Percentiles rank a stretch among this genome's conserved stretches.
Evolutionary conservation across 2,797 vertebrate species (phyloP).

Genomic region (Muscicapa striata): DNA sequence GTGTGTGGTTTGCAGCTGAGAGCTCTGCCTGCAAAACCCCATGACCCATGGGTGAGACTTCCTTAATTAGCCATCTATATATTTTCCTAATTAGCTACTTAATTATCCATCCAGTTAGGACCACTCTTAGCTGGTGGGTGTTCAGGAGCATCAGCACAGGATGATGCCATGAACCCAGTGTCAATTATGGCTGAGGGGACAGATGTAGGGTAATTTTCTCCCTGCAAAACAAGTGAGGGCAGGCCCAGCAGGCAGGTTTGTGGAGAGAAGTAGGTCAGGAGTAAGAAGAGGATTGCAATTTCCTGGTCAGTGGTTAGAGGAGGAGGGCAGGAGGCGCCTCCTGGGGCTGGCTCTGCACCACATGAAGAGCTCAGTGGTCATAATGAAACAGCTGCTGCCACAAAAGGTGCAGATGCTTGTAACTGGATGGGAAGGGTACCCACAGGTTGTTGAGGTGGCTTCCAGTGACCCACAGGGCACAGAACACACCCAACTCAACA

Average conservation of each 20-base stretch:
- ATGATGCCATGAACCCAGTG: accelerated
- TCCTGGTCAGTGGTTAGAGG: constrained; percentile 44
- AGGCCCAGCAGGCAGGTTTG: not conserved
- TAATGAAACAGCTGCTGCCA: constrained; percentile 31
- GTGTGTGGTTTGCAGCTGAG: not conserved
- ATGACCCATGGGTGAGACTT: not conserved
- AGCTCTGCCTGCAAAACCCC: not conserved
- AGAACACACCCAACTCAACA: accelerated
- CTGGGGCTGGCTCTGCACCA: not conserved
- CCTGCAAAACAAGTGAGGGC: not conserved
- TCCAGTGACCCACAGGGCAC: not conserved
- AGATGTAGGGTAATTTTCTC: not conserved
- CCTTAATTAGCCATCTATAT: not conserved
- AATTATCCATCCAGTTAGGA: not conserved
- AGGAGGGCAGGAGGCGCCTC: not conserved
- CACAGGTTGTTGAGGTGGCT: not conserved
- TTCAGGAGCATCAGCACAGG: not conserved
- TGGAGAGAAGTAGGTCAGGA: constrained; percentile 57
- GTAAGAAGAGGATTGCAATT: not conserved
- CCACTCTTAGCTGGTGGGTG: not conserved
- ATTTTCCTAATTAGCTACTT: not conserved
- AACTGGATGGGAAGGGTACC: not conserved
- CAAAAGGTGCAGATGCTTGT: not conserved
- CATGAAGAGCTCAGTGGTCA: constrained; percentile 24
- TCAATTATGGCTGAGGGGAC: not conserved